Conservation (phyloP, 2,888 invertebrate species). For the Philereme transversata region DNA sequence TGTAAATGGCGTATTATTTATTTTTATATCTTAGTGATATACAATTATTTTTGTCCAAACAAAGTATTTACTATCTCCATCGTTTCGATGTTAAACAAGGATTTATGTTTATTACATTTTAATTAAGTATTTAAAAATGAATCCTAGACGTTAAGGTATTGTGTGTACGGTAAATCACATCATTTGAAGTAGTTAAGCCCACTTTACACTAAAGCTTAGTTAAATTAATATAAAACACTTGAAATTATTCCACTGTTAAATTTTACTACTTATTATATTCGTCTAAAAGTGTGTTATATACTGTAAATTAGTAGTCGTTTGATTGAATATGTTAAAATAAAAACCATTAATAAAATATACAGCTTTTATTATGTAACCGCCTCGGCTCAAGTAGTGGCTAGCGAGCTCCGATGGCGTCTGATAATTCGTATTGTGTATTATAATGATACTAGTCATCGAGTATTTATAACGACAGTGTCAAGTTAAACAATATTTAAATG, state of each 20-base stretch:
- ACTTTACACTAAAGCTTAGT: slow-evolving; percentile 37
- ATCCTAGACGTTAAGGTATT: slow-evolving; percentile 17
- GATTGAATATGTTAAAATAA: slow-evolving; percentile 30
- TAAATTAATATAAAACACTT: slow-evolving; percentile 30
- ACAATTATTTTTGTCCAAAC: slow-evolving; percentile 9
- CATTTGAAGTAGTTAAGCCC: slow-evolving; percentile 27
- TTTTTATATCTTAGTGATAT: slow-evolving; percentile 21
- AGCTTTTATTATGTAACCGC: slow-evolving; percentile 26
- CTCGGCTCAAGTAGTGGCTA: slow-evolving; percentile 37
- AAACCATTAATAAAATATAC: slow-evolving; percentile 19
- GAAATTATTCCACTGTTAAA: slow-evolving; percentile 38
- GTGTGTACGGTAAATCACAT: slow-evolving; percentile 17
- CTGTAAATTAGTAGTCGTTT: slow-evolving; percentile 38
- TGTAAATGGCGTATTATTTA: slow-evolving; percentile 8
- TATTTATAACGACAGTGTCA: slow-evolving; percentile 74
- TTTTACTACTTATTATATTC: slow-evolving; percentile 28
- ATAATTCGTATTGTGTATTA: slow-evolving; percentile 52
- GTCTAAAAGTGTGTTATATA: slow-evolving; percentile 34
- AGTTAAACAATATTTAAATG: slow-evolving; percentile 70
- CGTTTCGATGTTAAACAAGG: slow-evolving; percentile 9
- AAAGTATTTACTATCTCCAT: slow-evolving; percentile 9
- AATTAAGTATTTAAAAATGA: background rate
- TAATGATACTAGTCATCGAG: slow-evolving; percentile 75
- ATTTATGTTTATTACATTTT: background rate
- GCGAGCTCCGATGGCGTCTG: slow-evolving; percentile 36